phyloP scores from a whole-genome alignment of 1,140 invertebrate genomes.

The Drosophila paulistorum region DNA sequence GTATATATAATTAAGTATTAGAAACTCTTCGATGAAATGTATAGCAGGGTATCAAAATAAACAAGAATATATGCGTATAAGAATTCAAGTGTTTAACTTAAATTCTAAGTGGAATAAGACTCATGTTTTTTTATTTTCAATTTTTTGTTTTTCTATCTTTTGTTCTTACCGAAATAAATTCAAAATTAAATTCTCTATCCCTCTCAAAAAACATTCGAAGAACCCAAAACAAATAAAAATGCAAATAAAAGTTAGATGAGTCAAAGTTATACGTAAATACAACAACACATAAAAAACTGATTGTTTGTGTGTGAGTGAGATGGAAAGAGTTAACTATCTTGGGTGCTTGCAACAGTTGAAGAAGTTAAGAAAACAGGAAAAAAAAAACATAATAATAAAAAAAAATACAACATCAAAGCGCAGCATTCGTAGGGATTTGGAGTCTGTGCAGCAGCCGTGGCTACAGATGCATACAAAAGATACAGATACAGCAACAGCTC shows the following conservation, averaged over 20 bases:
- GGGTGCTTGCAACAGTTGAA: slow-evolving; percentile 55
- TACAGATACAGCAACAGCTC: slow-evolving; percentile 34
- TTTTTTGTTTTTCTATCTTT: not conserved
- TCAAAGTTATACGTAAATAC: slow-evolving; percentile 65
- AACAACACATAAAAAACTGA: slow-evolving; percentile 63
- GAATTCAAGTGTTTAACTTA: slow-evolving; percentile 6
- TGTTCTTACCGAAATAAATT: slow-evolving; percentile 29
- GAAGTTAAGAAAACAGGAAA: slow-evolving; percentile 1
- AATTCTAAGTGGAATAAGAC: slow-evolving; percentile 7
- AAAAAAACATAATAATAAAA: not conserved
- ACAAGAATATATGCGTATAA: not conserved
- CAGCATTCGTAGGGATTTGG: slow-evolving; percentile 41
- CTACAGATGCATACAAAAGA: slow-evolving; percentile 35
- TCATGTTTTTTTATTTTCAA: not conserved
- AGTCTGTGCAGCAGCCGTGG: slow-evolving; percentile 46
- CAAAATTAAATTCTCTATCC: slow-evolving; percentile 51
- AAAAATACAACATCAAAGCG: slow-evolving; percentile 63
- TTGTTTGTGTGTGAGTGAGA: slow-evolving; percentile 8
- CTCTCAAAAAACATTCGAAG: slow-evolving; percentile 49
- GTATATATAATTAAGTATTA: too few species aligned
- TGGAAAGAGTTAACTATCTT: slow-evolving; percentile 60
- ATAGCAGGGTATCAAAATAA: not conserved
- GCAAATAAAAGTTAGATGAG: slow-evolving; percentile 72
- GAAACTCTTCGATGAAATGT: not conserved
- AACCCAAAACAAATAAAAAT: slow-evolving; percentile 69